These are phyloP conservation scores for Cebus imitator DNA, from an alignment of 2,113 vertebrate species.

Conservation along the genomic window DNA sequence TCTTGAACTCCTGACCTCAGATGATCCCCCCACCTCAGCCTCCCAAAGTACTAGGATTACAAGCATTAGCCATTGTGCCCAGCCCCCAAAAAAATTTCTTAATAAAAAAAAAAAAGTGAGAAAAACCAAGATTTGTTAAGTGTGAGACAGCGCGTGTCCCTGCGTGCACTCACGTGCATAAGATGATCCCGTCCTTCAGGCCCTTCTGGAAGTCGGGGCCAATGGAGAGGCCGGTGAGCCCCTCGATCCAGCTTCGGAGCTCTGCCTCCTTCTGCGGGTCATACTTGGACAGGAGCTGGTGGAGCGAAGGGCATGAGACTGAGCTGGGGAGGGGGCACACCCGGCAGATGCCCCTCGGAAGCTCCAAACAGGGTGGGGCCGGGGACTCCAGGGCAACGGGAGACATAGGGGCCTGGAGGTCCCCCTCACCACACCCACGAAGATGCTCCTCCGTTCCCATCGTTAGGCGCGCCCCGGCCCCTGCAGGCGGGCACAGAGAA, in stretches of 20 bases:
- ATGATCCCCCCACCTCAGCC: too few species aligned
- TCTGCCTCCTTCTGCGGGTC: conserved; percentile 93
- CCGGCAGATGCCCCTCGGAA: accelerated
- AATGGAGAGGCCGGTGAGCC: conserved; percentile 86
- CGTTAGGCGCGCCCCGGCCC: background rate
- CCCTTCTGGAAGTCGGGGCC: conserved; percentile 95
- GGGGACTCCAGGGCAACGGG: background rate
- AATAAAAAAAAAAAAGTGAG: too few species aligned
- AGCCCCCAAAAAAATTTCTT: too few species aligned
- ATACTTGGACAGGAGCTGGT: conserved; percentile 95
- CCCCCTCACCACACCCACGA: too few species aligned
- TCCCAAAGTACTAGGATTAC: too few species aligned
- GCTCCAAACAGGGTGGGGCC: accelerated
- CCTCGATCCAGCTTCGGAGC: conserved; percentile 93
- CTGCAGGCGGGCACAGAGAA: background rate
- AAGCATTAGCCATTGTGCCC: accelerated
- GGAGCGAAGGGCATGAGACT: accelerated
- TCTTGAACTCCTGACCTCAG: too few species aligned
- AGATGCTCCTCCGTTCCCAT: background rate
- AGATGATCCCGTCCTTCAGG: conserved; percentile 91
- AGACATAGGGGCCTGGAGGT: background rate
- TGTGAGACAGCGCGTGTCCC: accelerated
- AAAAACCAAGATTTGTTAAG: background rate
- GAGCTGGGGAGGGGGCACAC: background rate
- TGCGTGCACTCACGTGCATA: conserved; percentile 92